Base-by-base conservation (phyloP, 1,140 invertebrate genomes). In the Eriosoma lanigerum region DNA sequence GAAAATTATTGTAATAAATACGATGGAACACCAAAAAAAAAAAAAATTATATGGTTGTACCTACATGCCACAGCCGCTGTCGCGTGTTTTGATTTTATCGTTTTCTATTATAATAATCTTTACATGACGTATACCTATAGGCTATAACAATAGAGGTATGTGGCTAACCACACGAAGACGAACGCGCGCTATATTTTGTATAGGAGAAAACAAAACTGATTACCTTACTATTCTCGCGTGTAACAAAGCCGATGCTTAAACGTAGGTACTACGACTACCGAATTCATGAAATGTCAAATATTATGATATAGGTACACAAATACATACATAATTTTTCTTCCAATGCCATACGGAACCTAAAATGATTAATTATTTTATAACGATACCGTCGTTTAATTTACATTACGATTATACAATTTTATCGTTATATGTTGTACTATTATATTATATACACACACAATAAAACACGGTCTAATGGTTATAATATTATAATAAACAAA, bases 21-120 rank as follows among this genome's bases (percentile, higher is more conserved):
- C 29, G 3, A 32, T 10, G 29, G 19, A 24, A 66, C 44, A 46
- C 21, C 32, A 66, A 66, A 66, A 66, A 66, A 32, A 12, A 38
- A 66, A 66, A 66, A 66, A 32, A 12, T n/a, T 13, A 64, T 19
- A 17, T 19, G 10, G 12, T 12, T 12, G 60, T 10, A 58, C 26
- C 2, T 38, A 21, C 32, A 38, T 38, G 32, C 32, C 3, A 62
- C 26, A 19, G 60, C 17, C 17, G 60, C 15, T 32, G 32, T 64
- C 64, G 64, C 64, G 4, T 46, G 64, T 66, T 68, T 68, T 48
- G 66, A 68, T 68, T 68, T 68, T 48, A 68, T 68, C 21, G 15
- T 68, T 68, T 9, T 24, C 3, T 10, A 68, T 46, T 48, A 68
- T 68, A 6, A 24, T 68, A 46, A 4, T 68, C 38, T 46, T 15